Percentiles rank a stretch among this genome's conserved stretches.
phyloP scores from a whole-genome alignment of 2,888 invertebrate genomes.

The Epinotia demarniana region DNA sequence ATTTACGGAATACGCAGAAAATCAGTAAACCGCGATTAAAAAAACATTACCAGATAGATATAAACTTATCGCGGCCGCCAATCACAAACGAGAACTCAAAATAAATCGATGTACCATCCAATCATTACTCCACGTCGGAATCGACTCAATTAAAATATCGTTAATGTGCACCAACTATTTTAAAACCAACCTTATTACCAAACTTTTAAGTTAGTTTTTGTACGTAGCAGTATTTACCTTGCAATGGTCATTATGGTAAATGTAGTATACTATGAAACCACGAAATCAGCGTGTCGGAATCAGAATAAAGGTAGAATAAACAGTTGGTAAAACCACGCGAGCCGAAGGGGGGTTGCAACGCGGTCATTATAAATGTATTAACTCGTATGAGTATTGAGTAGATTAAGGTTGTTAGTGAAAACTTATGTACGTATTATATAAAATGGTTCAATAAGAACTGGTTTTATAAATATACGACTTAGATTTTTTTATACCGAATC shows the following conservation, averaged over 20 bases:
- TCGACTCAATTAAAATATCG: slow-evolving; percentile 85
- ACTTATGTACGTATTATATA: slow-evolving; percentile 2
- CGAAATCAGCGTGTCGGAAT: slow-evolving; percentile 83
- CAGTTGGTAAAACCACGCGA: slow-evolving; percentile 71
- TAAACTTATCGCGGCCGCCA: slow-evolving; percentile 83
- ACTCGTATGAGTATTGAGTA: slow-evolving; percentile 44
- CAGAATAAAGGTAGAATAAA: slow-evolving; percentile 82
- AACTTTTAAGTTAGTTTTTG: slow-evolving; percentile 61
- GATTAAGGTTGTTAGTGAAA: not conserved
- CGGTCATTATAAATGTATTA: slow-evolving; percentile 73
- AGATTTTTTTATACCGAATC: too few species aligned
- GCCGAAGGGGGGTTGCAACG: slow-evolving; percentile 64
- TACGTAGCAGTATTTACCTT: slow-evolving; percentile 62
- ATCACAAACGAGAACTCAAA: slow-evolving; percentile 83
- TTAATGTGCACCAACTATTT: slow-evolving; percentile 70
- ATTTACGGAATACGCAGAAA: slow-evolving; percentile 61
- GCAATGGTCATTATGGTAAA: slow-evolving; percentile 83
- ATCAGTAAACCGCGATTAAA: slow-evolving; percentile 74
- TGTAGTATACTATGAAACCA: slow-evolving; percentile 81
- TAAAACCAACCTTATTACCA: slow-evolving; percentile 66
- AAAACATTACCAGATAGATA: slow-evolving; percentile 80
- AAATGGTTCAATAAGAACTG: not conserved
- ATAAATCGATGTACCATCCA: slow-evolving; percentile 84
- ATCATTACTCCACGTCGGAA: slow-evolving; percentile 84
- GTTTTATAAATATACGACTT: not conserved